Conservation (phyloP, 1,140 invertebrate species). For the Copidosoma floridanum region DNA sequence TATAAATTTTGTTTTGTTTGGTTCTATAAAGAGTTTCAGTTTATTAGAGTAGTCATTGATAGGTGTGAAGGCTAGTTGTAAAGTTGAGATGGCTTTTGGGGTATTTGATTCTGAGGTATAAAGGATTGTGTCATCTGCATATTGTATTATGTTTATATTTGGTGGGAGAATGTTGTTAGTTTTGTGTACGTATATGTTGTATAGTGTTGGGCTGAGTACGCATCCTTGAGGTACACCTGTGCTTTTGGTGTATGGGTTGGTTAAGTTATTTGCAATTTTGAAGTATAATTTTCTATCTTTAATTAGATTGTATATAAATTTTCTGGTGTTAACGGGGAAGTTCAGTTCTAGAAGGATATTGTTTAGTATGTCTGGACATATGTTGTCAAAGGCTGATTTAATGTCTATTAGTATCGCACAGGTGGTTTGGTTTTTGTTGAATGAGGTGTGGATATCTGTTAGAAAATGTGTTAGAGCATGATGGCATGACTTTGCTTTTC, state of each 20-base stretch:
- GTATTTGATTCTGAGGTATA: too few relatives aligned
- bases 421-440: not conserved
- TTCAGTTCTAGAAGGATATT: not conserved
- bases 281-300: conserved; percentile 10
- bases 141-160: too few relatives aligned
- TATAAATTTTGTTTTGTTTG: not conserved
- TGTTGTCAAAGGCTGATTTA: conserved; percentile 13
- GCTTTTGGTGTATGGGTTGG: not conserved
- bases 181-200: conserved; percentile 15
- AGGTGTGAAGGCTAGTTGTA: too few relatives aligned
- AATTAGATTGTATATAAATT: conserved; percentile 20
- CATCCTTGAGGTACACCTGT: conserved; percentile 15
- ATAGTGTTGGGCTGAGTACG: conserved; percentile 19
- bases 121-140: too few relatives aligned
- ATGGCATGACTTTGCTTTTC: not conserved
- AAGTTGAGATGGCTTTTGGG: too few relatives aligned
- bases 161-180: too few relatives aligned
- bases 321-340: not conserved
- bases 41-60: too few relatives aligned
- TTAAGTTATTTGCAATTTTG: not conserved
- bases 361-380: not conserved
- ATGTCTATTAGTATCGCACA: conserved; percentile 14
- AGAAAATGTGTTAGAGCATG: not conserved
- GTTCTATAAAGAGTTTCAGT: too few relatives aligned
- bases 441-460: not conserved